Conservation (phyloP, 2,888 invertebrate species). For the Electrophaes corylata region DNA sequence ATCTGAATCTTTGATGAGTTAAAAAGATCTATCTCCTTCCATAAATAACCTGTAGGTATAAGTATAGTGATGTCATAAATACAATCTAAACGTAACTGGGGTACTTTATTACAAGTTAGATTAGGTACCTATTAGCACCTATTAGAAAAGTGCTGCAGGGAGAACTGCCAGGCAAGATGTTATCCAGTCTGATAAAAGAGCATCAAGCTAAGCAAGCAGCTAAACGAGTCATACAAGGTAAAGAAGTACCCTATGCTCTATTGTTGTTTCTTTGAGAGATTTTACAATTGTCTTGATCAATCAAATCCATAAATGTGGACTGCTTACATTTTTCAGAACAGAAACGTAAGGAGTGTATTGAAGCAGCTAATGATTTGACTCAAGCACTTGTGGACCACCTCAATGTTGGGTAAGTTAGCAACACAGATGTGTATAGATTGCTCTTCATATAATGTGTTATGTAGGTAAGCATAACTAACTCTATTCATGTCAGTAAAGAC, state of each 20-base stretch:
- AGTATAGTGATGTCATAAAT: too few species aligned
- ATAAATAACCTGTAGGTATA: neutral
- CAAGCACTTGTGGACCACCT: conserved; percentile 98
- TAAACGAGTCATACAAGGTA: conserved; percentile 93
- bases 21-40: neutral
- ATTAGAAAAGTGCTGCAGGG: neutral
- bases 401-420: conserved; percentile 93
- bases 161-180: conserved; percentile 82
- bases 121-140: neutral
- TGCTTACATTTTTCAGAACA: conserved; percentile 86
- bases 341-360: conserved; percentile 96
- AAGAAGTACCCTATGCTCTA: neutral
- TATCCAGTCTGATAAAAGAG: conserved; percentile 93
- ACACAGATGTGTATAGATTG: too few species aligned
- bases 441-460: too few species aligned
- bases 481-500: too few species aligned
- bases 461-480: too few species aligned
- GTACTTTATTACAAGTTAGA: too few species aligned
- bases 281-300: neutral
- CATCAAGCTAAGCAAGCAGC: conserved; percentile 92
- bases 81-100: too few species aligned
- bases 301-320: neutral
- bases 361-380: conserved; percentile 96
- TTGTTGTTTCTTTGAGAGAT: neutral
- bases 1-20: neutral